Conservation (phyloP, 2,113 vertebrate species). For the Synchiropus splendidus region DNA sequence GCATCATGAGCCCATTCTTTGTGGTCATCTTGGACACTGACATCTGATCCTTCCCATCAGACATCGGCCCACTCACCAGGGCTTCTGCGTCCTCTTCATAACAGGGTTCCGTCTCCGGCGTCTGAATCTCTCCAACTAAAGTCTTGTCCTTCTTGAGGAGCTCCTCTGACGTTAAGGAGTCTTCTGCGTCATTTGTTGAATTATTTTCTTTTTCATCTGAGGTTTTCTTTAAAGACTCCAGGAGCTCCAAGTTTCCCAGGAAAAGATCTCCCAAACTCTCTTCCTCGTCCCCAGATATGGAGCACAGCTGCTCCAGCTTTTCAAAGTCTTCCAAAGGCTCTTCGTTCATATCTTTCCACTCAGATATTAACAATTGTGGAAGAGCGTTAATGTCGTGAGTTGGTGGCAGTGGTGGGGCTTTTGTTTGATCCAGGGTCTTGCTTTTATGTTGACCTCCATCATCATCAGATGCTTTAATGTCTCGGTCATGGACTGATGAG, state of each 20-base stretch:
- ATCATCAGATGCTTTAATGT: no score
- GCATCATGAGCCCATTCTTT: slow-evolving; percentile 78
- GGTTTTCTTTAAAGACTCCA: slow-evolving; percentile 67
- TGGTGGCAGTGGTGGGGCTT: slow-evolving; percentile 16
- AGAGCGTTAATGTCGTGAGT: slow-evolving; percentile 52
- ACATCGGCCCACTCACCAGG: slow-evolving; percentile 15
- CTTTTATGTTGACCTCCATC: slow-evolving; percentile 30
- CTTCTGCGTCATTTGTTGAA: slow-evolving; percentile 6
- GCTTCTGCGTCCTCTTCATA: slow-evolving; percentile 30
- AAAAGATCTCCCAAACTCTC: slow-evolving; percentile 62
- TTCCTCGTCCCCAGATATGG: slow-evolving; percentile 68
- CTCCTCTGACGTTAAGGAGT: slow-evolving; percentile 16
- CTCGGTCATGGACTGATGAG: no score
- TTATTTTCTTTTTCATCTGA: slow-evolving; percentile 40
- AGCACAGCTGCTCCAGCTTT: slow-evolving; percentile 70
- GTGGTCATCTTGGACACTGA: slow-evolving; percentile 63
- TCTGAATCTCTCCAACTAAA: no score
- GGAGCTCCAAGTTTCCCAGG: slow-evolving; percentile 64
- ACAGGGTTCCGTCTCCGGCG: slow-evolving; percentile 7
- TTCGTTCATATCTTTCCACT: slow-evolving; percentile 72
- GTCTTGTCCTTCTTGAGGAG: no score
- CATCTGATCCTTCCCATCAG: slow-evolving; percentile 58
- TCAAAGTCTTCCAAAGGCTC: slow-evolving; percentile 73
- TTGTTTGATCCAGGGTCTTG: slow-evolving; percentile 22
- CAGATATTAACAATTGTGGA: slow-evolving; percentile 68